Conservation (phyloP, 2,888 invertebrate species). For the Hirtodrosophila cameraria region DNA sequence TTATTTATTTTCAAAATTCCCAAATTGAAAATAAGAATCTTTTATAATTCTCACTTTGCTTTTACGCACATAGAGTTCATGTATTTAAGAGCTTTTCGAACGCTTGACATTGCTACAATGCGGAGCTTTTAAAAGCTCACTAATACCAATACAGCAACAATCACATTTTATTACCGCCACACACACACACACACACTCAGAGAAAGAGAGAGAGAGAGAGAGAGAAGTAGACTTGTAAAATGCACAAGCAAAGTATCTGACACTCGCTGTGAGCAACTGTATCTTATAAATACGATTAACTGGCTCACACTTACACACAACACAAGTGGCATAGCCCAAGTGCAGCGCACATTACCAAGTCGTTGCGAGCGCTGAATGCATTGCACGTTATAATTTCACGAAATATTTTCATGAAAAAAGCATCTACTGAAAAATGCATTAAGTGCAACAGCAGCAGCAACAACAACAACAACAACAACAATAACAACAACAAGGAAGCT, state of each 20-base stretch:
- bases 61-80: constrained; percentile 23
- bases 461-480: constrained; percentile 27
- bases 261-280: constrained; percentile 53
- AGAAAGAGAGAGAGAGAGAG: neutral
- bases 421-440: constrained; percentile 82
- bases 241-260: constrained; percentile 58
- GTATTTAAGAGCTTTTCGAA: constrained; percentile 7
- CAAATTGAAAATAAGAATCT: too few relatives aligned
- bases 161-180: constrained; percentile 40
- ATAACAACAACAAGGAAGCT: constrained; percentile 50
- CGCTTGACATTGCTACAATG: constrained; percentile 1
- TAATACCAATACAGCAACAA: constrained; percentile 37
- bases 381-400: constrained; percentile 75
- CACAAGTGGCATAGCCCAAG: constrained; percentile 25
- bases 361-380: constrained; percentile 49
- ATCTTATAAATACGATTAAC: constrained; percentile 77
- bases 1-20: too few relatives aligned
- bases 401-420: constrained; percentile 76
- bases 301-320: constrained; percentile 57
- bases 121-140: constrained; percentile 25
- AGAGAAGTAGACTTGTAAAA: constrained; percentile 39
- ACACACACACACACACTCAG: constrained; percentile 18
- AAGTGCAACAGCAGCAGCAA: constrained; percentile 73
- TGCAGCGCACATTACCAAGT: constrained; percentile 51
- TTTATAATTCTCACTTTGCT: neutral